Base-by-base conservation (phyloP, 2,113 vertebrate genomes). In the Microtus richardsoni region DNA sequence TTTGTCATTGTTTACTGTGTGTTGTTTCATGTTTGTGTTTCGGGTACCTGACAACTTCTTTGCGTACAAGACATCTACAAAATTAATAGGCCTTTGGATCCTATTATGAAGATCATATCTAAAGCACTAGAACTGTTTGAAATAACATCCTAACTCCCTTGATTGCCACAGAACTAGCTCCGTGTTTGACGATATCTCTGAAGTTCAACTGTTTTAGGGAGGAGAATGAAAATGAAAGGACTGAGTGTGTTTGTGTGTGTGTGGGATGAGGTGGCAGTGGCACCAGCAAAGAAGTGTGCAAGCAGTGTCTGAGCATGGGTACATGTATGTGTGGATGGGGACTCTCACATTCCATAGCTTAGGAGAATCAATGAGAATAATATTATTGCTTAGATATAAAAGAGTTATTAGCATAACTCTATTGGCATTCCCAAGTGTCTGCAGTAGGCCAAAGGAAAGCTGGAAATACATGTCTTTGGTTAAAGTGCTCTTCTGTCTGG, bases 21-120 rank as follows among this genome's bases (percentile, higher is more conserved):
- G 77, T 82, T 96, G 71, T 44, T 54, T 47, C 24, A 88, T 90
- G n/a, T 68, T 91, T 39, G 47, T 92, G 75, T 94, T 90, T 62
- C 11, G 16, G 44, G 73, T 86, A 54, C 49, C 13, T 11, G n/a
- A 91, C 7, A 14, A 70, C 83, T 89, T 94, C 78, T 91, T 95
- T 74, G 16, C 78, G 44, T 28, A 8, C 0, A 33, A 7, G 3
- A 22, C 17, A 77, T 58, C 44, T 36, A 91, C 19, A 86, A 71
- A 89, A 83, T 92, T 80, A 91, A 58, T 58, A 94, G 36, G 36
- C 44, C 12, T 60, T 36, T 82, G 39, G 17, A 49, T 8, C 13
- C 36, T 90, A 36, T 77, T 80, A 78, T 66, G 24, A 62, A 52
- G 68, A 60, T 2, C 10, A 64, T 64, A 62, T 28, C 41, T 47